Evolutionary conservation across 64 coral and sea anemone species (phyloP), one percentile per base, ranked within the genome.

Genomic region (Pachyseris speciosa): DNA sequence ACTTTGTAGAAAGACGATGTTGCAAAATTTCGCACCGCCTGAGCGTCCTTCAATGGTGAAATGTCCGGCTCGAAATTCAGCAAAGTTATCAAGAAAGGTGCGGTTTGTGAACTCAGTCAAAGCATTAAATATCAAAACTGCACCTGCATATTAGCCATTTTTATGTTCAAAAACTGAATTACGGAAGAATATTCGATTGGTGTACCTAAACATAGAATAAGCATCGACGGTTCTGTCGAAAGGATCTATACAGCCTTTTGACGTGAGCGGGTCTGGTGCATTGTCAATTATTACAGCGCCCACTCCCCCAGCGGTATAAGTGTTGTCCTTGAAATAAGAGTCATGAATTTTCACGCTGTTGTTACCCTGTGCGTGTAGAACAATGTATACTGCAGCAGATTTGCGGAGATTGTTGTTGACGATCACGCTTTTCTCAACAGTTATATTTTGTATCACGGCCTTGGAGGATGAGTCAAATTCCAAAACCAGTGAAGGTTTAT

Each of bases 1-100:
- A 42, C 48, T 71, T 26, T 89, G 92, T 40, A 22, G 67, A 81
- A 94, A 72, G 9, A 40, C 67, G 33, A 74, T 39, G 67, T 84
- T 64, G 20, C 61, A 89, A 32, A 94, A 59, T 83, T 47, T 26
- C 10, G 74, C n/a, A 43, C 85, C 88, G 9, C 85, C 88, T 15
- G 92, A 94, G 11, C 83, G 80, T 17, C 42, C 87, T 0, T 22
- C 12, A 1, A 52, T 38, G 1, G 27, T 41, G 13, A 96, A 12
- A 19, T 87, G 80, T 2, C 85, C 94, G 13, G 85, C 89, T 88
- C 84, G 90, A 61, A 92, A n/a, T 0, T 58, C 29, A 17, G 94
- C 90, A 89, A 92, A 92, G 24, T 96, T 96, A 86, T 96, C 40
- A 7, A 76, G 31, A 27, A 96, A 89, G 13, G 39, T 45, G 37